phyloP scores from a whole-genome alignment of 2,113 vertebrate genomes.

The Caretta caretta region DNA sequence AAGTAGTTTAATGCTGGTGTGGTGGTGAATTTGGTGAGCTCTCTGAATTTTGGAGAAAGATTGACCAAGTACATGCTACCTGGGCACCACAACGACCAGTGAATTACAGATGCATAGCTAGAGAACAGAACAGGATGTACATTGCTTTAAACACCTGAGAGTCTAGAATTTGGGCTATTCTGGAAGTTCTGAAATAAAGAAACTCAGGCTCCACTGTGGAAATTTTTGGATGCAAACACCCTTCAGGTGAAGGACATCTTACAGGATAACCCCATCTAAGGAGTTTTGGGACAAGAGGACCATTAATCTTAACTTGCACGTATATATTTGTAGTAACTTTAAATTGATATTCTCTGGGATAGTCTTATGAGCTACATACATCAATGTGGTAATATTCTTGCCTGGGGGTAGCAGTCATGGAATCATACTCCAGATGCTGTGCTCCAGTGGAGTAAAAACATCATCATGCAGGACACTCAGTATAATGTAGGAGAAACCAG shows the following conservation, averaged over 20 bases:
- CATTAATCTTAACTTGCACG: neutral
- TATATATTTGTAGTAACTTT: neutral
- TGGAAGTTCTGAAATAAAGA: neutral
- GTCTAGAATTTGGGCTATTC: neutral
- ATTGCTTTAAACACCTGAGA: neutral
- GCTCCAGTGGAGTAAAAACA: neutral
- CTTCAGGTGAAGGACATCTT: neutral
- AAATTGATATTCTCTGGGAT: neutral
- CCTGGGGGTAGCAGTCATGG: neutral
- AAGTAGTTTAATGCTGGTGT: neutral
- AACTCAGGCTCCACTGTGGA: neutral
- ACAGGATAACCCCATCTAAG: neutral
- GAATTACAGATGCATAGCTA: neutral
- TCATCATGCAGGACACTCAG: accelerated
- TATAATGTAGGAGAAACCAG: neutral
- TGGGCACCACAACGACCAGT: neutral
- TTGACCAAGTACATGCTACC: neutral
- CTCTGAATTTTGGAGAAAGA: neutral
- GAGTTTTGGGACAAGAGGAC: neutral
- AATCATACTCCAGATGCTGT: neutral
- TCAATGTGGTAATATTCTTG: neutral
- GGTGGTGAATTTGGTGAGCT: neutral
- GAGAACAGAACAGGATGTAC: neutral
- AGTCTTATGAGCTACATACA: neutral
- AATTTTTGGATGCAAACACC: neutral